These are phyloP conservation scores for Drosophila aldrichi DNA, from an alignment of 2,888 invertebrate species.

Conservation along the genomic window DNA sequence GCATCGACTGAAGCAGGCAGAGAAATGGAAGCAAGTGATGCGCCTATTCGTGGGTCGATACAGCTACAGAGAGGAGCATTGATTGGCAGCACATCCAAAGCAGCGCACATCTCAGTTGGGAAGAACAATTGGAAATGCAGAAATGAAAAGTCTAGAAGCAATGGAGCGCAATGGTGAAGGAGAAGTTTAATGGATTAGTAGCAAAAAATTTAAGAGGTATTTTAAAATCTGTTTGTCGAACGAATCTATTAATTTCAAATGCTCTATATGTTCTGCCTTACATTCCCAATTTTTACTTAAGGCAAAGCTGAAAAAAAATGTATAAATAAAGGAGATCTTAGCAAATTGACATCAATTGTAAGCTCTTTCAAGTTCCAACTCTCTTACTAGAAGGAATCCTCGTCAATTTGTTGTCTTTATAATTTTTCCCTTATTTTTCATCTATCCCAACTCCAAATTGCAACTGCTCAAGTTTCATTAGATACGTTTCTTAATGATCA, in stretches of 20 bases:
- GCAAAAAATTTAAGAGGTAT: not conserved
- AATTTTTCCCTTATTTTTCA: no score
- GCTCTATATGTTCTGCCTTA: no score
- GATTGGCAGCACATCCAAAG: not conserved
- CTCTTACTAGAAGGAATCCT: no score
- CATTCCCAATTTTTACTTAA: no score
- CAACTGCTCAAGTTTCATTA: not conserved
- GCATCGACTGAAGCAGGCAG: not conserved
- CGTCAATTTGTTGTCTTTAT: no score
- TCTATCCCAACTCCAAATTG: not conserved
- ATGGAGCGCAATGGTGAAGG: rapidly evolving
- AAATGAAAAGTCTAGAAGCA: not conserved
- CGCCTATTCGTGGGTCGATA: not conserved
- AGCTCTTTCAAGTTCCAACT: no score
- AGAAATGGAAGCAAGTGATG: not conserved
- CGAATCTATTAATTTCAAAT: no score
- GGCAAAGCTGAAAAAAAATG: no score
- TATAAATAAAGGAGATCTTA: no score
- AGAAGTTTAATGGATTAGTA: not conserved
- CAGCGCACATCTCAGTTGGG: not conserved
- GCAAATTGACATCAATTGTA: no score
- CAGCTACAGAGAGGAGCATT: not conserved
- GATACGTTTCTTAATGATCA: not conserved
- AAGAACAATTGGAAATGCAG: not conserved
- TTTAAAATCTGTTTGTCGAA: not conserved